Percentiles rank a stretch among this genome's conserved stretches.
Conservation (phyloP, 2,888 invertebrate genomes). For the Callinectes sapidus region DNA sequence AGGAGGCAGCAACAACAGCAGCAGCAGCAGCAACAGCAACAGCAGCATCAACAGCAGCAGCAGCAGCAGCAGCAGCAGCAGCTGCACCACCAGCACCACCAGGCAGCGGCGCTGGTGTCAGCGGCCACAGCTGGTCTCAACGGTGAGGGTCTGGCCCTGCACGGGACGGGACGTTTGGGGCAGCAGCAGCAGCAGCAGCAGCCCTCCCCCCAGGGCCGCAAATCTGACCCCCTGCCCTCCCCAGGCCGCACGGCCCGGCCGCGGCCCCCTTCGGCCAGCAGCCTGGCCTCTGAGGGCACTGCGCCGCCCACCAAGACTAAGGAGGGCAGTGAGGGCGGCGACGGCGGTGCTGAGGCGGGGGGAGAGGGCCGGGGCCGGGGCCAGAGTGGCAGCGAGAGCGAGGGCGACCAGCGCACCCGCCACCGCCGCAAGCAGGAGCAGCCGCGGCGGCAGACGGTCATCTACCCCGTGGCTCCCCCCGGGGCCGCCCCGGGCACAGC, state of each 20-base stretch:
- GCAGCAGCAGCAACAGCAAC: slow-evolving; percentile 48
- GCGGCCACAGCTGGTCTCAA: slow-evolving; percentile 61
- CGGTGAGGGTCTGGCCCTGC: slow-evolving; percentile 55
- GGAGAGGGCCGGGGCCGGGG: slow-evolving; percentile 57
- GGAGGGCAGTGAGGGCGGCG: slow-evolving; percentile 11
- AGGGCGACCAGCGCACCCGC: slow-evolving; percentile 66
- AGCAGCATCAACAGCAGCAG: slow-evolving; percentile 44
- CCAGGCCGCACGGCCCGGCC: slow-evolving; percentile 55
- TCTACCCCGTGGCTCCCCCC: slow-evolving; percentile 60
- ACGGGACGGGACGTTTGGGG: slow-evolving; percentile 15
- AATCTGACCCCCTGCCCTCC: slow-evolving; percentile 54
- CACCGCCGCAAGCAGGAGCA: slow-evolving; percentile 72
- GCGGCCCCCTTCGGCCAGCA: slow-evolving; percentile 29
- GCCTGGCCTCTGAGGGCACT: slow-evolving; percentile 28
- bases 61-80: slow-evolving; percentile 50
- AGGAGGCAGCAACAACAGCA: slow-evolving; percentile 54
- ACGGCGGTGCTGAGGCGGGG: slow-evolving; percentile 8
- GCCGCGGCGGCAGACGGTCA: slow-evolving; percentile 70
- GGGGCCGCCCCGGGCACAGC: not conserved
- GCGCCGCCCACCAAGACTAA: slow-evolving; percentile 20
- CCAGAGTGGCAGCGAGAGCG: slow-evolving; percentile 70
- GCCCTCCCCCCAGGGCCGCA: slow-evolving; percentile 40
- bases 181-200: slow-evolving; percentile 41
- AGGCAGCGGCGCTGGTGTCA: slow-evolving; percentile 56
- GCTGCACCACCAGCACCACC: slow-evolving; percentile 55